These are phyloP conservation scores for Megaceryle alcyon DNA, from an alignment of 2,797 vertebrate species.

Conservation along the genomic window DNA sequence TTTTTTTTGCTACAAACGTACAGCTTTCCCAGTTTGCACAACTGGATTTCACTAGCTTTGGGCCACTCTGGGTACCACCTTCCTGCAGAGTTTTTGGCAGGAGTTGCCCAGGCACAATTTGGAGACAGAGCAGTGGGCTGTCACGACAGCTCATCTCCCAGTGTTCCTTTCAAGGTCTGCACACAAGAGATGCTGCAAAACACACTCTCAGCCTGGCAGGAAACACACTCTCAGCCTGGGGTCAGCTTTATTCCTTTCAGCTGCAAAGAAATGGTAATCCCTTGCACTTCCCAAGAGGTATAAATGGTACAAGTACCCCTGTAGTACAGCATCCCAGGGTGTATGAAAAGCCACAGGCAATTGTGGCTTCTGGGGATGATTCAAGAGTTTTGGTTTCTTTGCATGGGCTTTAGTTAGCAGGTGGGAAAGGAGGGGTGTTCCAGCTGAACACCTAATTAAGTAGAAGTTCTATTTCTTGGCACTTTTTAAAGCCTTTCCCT, in stretches of 20 bases:
- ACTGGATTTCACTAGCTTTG: no score
- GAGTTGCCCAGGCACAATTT: no score
- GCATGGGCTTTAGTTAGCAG: no score
- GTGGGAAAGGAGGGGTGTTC: no score
- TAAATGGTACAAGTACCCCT: not conserved
- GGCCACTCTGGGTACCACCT: no score
- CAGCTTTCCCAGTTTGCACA: not conserved
- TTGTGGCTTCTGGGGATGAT: not conserved
- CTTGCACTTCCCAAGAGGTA: not conserved
- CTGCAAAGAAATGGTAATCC: not conserved
- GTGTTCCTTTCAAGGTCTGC: not conserved
- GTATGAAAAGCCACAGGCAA: not conserved
- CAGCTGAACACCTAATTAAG: not conserved
- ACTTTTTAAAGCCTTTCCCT: not conserved
- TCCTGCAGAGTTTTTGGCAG: no score
- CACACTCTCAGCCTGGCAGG: not conserved
- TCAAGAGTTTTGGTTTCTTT: not conserved
- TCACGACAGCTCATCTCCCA: not conserved
- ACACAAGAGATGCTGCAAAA: not conserved
- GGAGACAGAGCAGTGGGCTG: not conserved
- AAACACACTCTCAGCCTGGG: not conserved
- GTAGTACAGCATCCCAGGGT: not conserved
- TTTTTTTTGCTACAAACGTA: no score
- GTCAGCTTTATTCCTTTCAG: not conserved
- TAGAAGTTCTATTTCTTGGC: not conserved